Base-by-base conservation (phyloP, 2,113 vertebrate genomes). In the Apaloderma vittatum region DNA sequence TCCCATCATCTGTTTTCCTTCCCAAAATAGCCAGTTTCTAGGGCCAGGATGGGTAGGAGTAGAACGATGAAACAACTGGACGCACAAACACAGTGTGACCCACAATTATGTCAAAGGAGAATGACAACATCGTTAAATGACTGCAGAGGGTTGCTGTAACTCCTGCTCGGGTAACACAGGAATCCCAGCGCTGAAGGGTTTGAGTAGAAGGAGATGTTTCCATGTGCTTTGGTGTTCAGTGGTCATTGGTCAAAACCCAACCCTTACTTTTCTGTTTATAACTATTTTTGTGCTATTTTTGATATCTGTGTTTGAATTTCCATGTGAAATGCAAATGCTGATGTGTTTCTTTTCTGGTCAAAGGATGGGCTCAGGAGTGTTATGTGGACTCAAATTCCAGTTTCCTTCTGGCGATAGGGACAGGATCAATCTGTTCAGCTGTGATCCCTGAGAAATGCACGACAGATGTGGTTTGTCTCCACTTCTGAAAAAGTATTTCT, bases 1-100 rank as follows among this genome's bases (percentile, higher is more conserved):
- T 89, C 57, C 72, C 59, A 74, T 90, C 76, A 85, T 95, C 93
- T 96, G 73, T 86, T 76, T 94, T 65, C 36, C 67, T 96, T 95
- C 91, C 79, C 30, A 92, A 97, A 97, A 89, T 90, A 96, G 63
- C 6, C 11, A 48, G 18, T 63, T 73, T 59, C 86, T 57, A 46
- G 49, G 68, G 62, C 80, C 48, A 51, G 86, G 37, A 73, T 65
- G 43, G 29, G 26, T 86, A 94, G n/a, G 86, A 66, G 19, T 65
- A 77, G 68, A 88, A 49, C 0, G 16, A 43, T 84, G 72, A 30
- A 96, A 88, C 37, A 71, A 86, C 23, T 86, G 86, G 83, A 96
- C 49, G 3, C 15, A 45, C 45, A 91, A 74, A 71, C 37, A 52
- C 32, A 20, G 30, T 12, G 12, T 91, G 37, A 87, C n/a, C 40